Evolutionary conservation across 2,888 invertebrate species (phyloP), one percentile per base, ranked within the genome.

Genomic region (Bibio marci): DNA sequence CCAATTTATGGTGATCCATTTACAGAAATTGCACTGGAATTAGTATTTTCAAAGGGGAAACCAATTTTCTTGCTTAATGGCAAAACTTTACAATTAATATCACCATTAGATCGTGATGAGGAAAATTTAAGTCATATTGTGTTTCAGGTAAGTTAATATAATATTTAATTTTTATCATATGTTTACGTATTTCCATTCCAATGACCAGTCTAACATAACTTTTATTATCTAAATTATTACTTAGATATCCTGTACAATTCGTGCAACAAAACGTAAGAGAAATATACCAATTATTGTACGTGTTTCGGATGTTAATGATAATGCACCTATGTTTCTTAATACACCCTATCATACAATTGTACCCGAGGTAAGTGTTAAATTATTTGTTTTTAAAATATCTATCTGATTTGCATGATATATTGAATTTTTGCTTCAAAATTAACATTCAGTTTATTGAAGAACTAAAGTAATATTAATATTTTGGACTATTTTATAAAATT

Each of bases 241-340:
- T 42, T 68, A 86, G 86, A 66, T 87, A 58, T 78, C 80, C 46
- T 88, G 88, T 58, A 80, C 81, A 47, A 76, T 85, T 50, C 76
- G 76, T 63, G 69, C 77, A 37, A 79, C 81, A 33, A 76, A 76
- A 59, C 83, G 81, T 58, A 77, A 80, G 57, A 72, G 82, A 47
- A 83, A 80, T 45, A 81, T 87, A 58, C 88, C 88, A 41, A 78
- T 88, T 49, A 86, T 88, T 56, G 86, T 87, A 47, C 70, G 88
- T 62, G 81, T 88, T 50, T 85, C 83, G 28, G 88, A 90, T 64
- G 76, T 88, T 57, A 88, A 90, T 57, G 88, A 90, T 63, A 90
- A 90, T 62, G 75, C 80, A 38, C 88, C 88, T 22, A 69, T 76
- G 52, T 88, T 90, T 63, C 69, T 80, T 55, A 80, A 80, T 54